Evolutionary conservation across 2,797 vertebrate genomes (phyloP).

Genomic region (Takifugu ocellatus): DNA sequence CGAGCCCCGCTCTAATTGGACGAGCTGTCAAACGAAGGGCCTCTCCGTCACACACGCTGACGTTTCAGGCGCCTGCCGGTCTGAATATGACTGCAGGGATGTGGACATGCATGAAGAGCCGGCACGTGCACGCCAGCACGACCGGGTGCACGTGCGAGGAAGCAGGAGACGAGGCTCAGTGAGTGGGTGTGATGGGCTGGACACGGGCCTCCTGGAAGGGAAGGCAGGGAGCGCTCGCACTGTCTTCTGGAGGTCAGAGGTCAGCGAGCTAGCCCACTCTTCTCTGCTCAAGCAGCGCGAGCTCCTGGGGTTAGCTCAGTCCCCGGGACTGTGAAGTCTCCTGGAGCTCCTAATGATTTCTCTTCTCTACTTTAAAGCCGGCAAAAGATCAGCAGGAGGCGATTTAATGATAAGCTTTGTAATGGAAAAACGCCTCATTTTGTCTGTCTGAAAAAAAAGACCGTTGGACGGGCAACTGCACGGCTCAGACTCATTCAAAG

Average conservation of each 20-base stretch:
- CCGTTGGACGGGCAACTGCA: too few species aligned
- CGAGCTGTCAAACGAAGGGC: conserved; percentile 74
- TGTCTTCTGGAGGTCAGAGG: conserved; percentile 56
- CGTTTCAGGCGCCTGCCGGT: conserved; percentile 73
- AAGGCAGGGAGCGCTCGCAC: conserved; percentile 4
- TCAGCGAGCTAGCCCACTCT: conserved; percentile 53
- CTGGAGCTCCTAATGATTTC: conserved; percentile 71
- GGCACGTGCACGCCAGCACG: conserved; percentile 27
- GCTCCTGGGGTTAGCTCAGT: conserved; percentile 55
- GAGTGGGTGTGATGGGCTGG: too few species aligned
- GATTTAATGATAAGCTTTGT: conserved; percentile 81
- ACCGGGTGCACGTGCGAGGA: conserved; percentile 15
- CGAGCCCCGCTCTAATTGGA: conserved; percentile 66
- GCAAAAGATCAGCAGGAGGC: conserved; percentile 72
- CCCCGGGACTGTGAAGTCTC: conserved; percentile 64
- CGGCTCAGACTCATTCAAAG: too few species aligned
- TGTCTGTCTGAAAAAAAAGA: conserved; percentile 49
- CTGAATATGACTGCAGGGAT: too few species aligned
- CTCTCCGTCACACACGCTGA: conserved; percentile 77
- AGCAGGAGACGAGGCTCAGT: too few species aligned
- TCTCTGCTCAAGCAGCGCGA: conserved; percentile 60
- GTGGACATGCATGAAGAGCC: conserved; percentile 1
- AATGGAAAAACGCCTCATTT: conserved; percentile 77
- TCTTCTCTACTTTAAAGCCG: conserved; percentile 70
- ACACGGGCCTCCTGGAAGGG: neutral